These are phyloP conservation scores for Nezara viridula DNA, from an alignment of 2,888 invertebrate species.

Conservation along the genomic window DNA sequence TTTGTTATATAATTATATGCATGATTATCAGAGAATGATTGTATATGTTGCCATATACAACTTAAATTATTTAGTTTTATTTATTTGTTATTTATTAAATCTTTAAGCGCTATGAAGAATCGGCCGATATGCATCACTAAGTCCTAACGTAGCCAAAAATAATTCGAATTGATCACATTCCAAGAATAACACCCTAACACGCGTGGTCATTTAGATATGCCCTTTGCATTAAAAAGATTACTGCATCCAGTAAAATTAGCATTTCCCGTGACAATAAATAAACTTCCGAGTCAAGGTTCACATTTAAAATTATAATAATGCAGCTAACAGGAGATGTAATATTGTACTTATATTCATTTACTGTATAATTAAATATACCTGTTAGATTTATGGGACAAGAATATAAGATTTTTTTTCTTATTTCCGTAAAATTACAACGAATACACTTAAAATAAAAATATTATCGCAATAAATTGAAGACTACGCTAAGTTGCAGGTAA, in stretches of 20 bases:
- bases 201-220: not conserved
- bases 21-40: too few relatives aligned
- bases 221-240: constrained; percentile 4
- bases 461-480: too few relatives aligned
- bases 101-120: too few relatives aligned
- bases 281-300: not conserved
- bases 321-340: not conserved
- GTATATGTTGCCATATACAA: too few relatives aligned
- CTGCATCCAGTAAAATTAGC: not conserved
- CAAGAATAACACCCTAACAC: not conserved
- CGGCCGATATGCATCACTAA: not conserved
- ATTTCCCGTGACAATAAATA: not conserved
- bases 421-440: too few relatives aligned
- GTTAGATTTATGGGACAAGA: not conserved
- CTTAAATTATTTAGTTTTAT: too few relatives aligned
- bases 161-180: not conserved
- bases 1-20: too few relatives aligned
- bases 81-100: too few relatives aligned
- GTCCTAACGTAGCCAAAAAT: not conserved
- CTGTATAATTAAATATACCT: not conserved
- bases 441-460: too few relatives aligned
- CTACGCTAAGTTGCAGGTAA: too few relatives aligned
- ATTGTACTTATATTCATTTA: not conserved
- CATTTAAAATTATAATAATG: not conserved
- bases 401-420: not conserved